phyloP scores from a whole-genome alignment of 2,113 vertebrate species.

The Cryptomyrus ogoouensis region DNA sequence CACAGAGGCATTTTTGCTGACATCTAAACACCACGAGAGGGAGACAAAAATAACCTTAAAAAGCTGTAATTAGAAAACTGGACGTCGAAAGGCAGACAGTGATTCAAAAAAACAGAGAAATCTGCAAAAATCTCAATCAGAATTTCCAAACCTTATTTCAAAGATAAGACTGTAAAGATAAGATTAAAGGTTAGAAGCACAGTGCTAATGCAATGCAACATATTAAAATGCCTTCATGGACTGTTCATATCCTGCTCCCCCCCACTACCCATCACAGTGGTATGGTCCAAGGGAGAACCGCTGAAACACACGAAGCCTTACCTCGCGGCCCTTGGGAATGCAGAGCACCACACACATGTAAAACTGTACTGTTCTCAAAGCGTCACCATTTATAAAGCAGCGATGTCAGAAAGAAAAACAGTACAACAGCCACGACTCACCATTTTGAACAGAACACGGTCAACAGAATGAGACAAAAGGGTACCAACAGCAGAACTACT shows the following conservation, averaged over 20 bases:
- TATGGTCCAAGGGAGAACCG: neutral
- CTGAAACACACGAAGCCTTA: neutral
- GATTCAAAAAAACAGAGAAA: neutral
- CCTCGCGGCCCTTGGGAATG: neutral
- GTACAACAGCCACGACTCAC: neutral
- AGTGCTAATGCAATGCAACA: neutral
- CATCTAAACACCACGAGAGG: constrained; percentile 11
- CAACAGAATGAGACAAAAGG: neutral
- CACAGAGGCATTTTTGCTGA: neutral
- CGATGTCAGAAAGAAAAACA: neutral
- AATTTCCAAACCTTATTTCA: neutral
- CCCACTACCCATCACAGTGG: neutral
- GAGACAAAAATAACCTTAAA: constrained; percentile 6
- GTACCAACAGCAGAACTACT: neutral
- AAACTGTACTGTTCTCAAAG: neutral
- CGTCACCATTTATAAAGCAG: neutral
- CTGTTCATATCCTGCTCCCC: neutral
- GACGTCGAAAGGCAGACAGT: neutral
- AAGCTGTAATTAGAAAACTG: neutral
- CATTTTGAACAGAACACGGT: neutral
- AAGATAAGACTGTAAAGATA: neutral
- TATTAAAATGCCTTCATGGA: constrained; percentile 6
- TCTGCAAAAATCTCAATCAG: neutral
- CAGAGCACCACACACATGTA: constrained; percentile 3
- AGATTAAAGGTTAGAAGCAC: neutral